Percentiles rank a stretch among this genome's conserved stretches.
phyloP scores from a whole-genome alignment of 1,140 invertebrate genomes.

The Saxidomus purpurata region DNA sequence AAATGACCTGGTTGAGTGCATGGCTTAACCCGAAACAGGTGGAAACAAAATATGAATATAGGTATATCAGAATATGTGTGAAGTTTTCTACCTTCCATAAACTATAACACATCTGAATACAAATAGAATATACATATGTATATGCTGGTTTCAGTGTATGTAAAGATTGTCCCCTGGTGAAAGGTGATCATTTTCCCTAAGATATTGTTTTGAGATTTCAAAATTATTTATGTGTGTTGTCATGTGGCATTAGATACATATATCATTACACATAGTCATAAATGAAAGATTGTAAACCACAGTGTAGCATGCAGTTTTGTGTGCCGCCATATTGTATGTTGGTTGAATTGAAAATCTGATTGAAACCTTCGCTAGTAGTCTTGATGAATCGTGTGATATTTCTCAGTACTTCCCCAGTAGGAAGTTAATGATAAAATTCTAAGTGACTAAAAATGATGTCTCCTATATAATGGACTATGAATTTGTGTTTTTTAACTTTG shows the following conservation, averaged over 20 bases:
- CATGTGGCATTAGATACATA: not conserved
- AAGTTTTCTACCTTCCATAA: not conserved
- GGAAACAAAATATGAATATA: slow-evolving; percentile 1
- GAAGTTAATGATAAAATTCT: too few species aligned
- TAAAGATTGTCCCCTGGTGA: not conserved
- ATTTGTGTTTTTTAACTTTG: too few species aligned
- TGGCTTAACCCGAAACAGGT: slow-evolving; percentile 34
- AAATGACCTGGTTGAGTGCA: slow-evolving; percentile 44
- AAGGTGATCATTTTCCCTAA: not conserved
- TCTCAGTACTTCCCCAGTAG: too few species aligned
- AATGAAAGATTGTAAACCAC: too few species aligned
- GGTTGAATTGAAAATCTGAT: too few species aligned
- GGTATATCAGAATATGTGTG: slow-evolving; percentile 33
- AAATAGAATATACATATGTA: not conserved
- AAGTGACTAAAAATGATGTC: too few species aligned
- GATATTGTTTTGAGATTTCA: not conserved
- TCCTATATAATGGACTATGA: too few species aligned
- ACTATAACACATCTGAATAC: not conserved
- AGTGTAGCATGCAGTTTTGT: not conserved
- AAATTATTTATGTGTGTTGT: not conserved
- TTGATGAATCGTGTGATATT: too few species aligned
- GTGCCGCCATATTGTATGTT: too few species aligned
- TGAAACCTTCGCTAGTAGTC: too few species aligned
- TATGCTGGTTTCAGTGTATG: not conserved
- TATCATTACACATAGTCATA: too few species aligned